These are phyloP conservation scores for Parazoanthus swiftii DNA, from an alignment of 92 coral and sea anemone genomes.

Conservation along the genomic window DNA sequence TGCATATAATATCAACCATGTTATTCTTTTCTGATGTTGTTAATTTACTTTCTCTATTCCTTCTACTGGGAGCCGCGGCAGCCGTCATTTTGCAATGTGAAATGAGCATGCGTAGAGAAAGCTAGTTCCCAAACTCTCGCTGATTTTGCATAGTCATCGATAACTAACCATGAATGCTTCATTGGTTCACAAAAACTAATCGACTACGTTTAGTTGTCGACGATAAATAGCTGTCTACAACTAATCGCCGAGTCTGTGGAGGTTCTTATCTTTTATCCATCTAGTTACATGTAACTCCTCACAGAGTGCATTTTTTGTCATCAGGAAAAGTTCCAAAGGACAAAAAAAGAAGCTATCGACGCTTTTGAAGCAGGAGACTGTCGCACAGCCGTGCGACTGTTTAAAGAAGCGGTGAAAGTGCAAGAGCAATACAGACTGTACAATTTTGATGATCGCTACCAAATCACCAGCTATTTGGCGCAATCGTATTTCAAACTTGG, in stretches of 20 bases:
- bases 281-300: not conserved
- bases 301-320: not conserved
- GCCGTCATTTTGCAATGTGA: not conserved
- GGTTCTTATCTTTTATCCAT: not conserved
- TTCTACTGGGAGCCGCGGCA: not conserved
- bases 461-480: not conserved
- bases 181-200: too few relatives aligned
- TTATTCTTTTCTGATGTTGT: too few relatives aligned
- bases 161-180: too few relatives aligned
- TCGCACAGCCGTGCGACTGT: not conserved
- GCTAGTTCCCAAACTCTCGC: too few relatives aligned
- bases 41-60: constrained; percentile 8
- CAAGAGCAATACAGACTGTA: not conserved
- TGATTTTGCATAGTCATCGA: not conserved
- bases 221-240: too few relatives aligned
- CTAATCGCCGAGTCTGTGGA: too few relatives aligned
- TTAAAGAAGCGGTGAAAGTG: not conserved
- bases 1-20: not conserved
- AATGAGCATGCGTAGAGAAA: too few relatives aligned
- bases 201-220: too few relatives aligned
- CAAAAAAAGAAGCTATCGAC: not conserved
- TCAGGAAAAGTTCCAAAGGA: not conserved
- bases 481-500: not conserved
- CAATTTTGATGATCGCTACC: not conserved
- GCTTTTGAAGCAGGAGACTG: not conserved